Evolutionary conservation across 1,140 invertebrate genomes (phyloP).

Genomic region (Drosophila ironensis): DNA sequence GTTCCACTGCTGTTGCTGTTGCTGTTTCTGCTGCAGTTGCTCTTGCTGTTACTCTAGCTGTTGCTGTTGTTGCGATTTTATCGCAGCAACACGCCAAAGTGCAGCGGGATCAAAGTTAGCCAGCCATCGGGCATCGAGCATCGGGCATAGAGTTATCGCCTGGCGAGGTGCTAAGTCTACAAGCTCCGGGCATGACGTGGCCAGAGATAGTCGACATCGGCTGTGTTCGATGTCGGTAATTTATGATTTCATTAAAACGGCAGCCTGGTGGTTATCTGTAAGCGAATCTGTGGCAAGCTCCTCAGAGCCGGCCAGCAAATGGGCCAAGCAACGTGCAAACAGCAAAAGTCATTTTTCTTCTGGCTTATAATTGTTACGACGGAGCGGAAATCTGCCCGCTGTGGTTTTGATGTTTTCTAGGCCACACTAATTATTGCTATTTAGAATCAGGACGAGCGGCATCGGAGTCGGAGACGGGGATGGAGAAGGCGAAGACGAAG

Average conservation of each 20-base stretch:
- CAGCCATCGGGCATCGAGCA: slow-evolving; percentile 13
- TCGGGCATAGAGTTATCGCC: slow-evolving; percentile 35
- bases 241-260: slow-evolving; percentile 81
- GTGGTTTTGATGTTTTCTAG: slow-evolving; percentile 73
- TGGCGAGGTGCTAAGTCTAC: slow-evolving; percentile 70
- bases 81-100: slow-evolving; percentile 72
- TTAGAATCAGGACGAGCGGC: slow-evolving; percentile 52
- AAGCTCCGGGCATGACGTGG: slow-evolving; percentile 60
- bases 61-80: slow-evolving; percentile 56
- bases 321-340: slow-evolving; percentile 72
- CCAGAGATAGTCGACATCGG: slow-evolving; percentile 41
- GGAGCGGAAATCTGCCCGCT: slow-evolving; percentile 62
- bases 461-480: no score
- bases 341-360: slow-evolving; percentile 75
- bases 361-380: slow-evolving; percentile 67
- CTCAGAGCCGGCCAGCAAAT: slow-evolving; percentile 27
- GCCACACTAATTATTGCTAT: slow-evolving; percentile 80
- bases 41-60: no score
- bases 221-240: slow-evolving; percentile 72
- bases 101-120: slow-evolving; percentile 72
- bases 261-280: slow-evolving; percentile 72
- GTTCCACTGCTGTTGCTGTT: neutral
- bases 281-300: slow-evolving; percentile 62
- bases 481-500: no score
- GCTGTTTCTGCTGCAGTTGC: neutral